A percentile compares a stretch with the other conserved stretches of the same genome.
These are phyloP conservation scores for Enteromius mattozi DNA, from an alignment of 2,797 vertebrate species.

Conservation along the genomic window DNA sequence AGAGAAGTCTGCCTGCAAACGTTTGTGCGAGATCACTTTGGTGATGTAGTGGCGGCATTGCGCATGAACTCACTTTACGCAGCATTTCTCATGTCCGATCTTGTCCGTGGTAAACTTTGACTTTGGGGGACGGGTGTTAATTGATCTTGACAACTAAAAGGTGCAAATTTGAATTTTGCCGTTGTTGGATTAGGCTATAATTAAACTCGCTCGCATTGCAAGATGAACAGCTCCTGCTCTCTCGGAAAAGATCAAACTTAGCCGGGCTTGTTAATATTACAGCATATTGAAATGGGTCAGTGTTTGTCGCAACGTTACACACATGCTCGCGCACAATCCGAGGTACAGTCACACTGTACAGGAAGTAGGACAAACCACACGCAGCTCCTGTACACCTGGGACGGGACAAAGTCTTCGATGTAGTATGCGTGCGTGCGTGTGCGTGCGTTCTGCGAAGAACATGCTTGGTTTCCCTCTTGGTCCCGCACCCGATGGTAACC, in stretches of 20 bases:
- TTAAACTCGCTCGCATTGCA: background rate
- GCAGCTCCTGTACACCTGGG: constrained; percentile 79
- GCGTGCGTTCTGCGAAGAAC: constrained; percentile 49
- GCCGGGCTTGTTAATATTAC: background rate
- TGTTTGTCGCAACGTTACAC: constrained; percentile 76
- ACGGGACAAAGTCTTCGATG: constrained; percentile 70
- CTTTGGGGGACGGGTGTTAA: constrained; percentile 46
- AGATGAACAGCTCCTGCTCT: background rate
- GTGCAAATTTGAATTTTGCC: constrained; percentile 10
- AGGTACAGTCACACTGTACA: constrained; percentile 72
- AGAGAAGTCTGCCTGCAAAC: constrained; percentile 32
- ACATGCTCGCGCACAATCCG: constrained; percentile 50
- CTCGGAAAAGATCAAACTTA: background rate
- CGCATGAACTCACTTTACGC: constrained; percentile 38
- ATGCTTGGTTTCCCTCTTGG: constrained; percentile 41
- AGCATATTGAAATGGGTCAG: constrained; percentile 78
- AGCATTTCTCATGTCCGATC: constrained; percentile 31
- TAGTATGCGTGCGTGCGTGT: constrained; percentile 53
- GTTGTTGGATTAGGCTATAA: background rate
- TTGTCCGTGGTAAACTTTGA: constrained; percentile 29
- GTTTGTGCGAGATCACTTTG: constrained; percentile 34
- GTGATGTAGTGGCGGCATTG: constrained; percentile 31
- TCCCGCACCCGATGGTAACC: constrained; percentile 44
- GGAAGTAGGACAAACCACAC: constrained; percentile 82
- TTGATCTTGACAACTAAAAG: constrained; percentile 36